Base-by-base conservation (phyloP, 2,113 vertebrate genomes). In the Eolophus roseicapilla region DNA sequence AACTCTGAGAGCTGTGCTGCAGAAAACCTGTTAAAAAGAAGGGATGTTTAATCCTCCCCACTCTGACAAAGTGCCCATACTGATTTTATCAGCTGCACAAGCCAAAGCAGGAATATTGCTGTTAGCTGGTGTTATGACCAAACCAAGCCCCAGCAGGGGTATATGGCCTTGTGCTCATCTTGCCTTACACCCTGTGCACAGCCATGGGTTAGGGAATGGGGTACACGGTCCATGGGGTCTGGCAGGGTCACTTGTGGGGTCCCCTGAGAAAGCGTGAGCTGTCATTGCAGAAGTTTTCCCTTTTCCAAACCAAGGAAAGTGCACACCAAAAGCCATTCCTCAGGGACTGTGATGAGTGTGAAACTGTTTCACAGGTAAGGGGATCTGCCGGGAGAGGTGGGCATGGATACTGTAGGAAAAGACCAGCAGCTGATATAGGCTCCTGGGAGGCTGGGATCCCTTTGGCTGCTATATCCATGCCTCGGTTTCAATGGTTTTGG, bases 161-260 rank as follows among this genome's bases (percentile, higher is more conserved):
- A 11, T 1, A 1, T 0, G 15, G 9, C 31, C 64, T 14, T 6
- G 23, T 7, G 39, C 19, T 28, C 31, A 0, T 4, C 5, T 9
- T 15, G 15, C 28, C n/a, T 35, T 46, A 29, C 23, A 13, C 3
- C 65, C 24, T 1, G 1, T 5, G 57, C 49, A 7, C 37, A 37
- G 37, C 79, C 3, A 0, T 3, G 53, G 68, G 35, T 9, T 69
- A 11, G 17, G 62, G 11, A 79, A 21, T 0, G 3, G 63, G 49
- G 25, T 15, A 25, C 2, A 0, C 10, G 50, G 17, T 5, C 64
- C 3, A 0, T 17, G 25, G 33, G n/a, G 13, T 5, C 7, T 3
- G 2, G 10, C 9, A 31, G 37, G 25, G n/a, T 44, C 52, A 24
- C 47, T 39, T 5, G 1, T 5, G 2, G n/a, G 19, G 53, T 14